phyloP scores from a whole-genome alignment of 1,140 invertebrate genomes.

The Sitobion miscanthi region DNA sequence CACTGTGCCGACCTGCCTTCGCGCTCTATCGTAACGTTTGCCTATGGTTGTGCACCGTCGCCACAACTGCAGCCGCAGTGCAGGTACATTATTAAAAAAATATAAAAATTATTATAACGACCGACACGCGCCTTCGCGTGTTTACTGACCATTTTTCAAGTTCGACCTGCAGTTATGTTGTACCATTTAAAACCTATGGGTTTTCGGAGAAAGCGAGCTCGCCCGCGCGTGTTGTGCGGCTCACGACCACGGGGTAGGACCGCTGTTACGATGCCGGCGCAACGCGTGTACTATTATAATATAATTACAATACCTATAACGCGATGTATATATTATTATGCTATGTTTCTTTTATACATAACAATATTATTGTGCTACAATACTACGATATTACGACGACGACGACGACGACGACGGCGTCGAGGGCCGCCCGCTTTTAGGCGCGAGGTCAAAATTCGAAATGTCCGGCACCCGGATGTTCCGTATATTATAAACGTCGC shows the following conservation, averaged over 20 bases:
- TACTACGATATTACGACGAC: not conserved
- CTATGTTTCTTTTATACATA: not conserved
- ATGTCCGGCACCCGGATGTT: slow-evolving; percentile 11
- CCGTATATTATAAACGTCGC: not conserved
- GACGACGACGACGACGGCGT: too few species aligned
- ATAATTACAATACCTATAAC: not conserved
- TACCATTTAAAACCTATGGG: not conserved
- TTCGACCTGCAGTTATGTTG: not conserved
- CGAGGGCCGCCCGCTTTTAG: not conserved
- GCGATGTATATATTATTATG: not conserved
- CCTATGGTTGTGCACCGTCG: not conserved
- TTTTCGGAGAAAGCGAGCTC: not conserved
- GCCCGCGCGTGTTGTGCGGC: not conserved
- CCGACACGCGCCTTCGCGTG: not conserved
- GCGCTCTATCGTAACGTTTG: not conserved
- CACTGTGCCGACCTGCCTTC: too few species aligned
- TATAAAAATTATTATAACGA: not conserved
- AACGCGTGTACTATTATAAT: not conserved
- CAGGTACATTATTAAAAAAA: not conserved
- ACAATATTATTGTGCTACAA: not conserved
- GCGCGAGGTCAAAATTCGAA: not conserved
- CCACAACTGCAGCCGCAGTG: not conserved
- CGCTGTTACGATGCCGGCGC: not conserved
- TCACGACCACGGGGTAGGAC: not conserved
- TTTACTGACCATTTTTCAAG: not conserved